phyloP scores from a whole-genome alignment of 2,888 invertebrate species.

The Heterodera filipjevi region DNA sequence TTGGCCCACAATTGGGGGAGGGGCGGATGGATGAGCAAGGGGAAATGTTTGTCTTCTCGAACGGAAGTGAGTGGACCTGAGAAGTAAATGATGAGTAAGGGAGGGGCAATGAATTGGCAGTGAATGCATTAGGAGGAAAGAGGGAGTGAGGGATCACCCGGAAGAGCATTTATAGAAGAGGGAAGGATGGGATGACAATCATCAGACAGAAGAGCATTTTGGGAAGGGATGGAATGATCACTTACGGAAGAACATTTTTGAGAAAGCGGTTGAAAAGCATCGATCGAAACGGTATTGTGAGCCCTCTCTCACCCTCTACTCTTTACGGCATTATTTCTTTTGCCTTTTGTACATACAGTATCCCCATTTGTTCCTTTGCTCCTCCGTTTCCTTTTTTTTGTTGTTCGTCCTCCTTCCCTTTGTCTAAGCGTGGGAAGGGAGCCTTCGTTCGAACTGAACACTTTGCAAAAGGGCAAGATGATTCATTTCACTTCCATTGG shows the following conservation, averaged over 20 bases:
- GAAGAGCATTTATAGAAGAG: background rate
- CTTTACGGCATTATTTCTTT: no score
- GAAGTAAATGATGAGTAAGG: background rate
- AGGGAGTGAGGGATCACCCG: background rate
- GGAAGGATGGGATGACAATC: background rate
- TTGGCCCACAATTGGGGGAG: background rate
- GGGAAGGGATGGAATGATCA: no score
- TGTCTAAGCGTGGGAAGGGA: background rate
- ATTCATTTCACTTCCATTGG: background rate
- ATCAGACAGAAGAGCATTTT: no score
- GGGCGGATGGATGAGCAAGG: background rate
- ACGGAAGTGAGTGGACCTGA: conserved; percentile 8
- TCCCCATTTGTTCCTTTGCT: no score
- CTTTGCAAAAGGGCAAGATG: background rate
- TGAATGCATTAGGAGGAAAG: background rate
- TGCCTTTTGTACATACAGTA: no score
- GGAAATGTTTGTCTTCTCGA: conserved; percentile 4
- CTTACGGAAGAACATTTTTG: no score
- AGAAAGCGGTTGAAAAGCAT: no score
- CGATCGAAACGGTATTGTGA: no score
- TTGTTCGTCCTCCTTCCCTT: background rate
- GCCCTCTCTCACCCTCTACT: no score
- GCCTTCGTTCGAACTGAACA: background rate
- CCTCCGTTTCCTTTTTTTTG: background rate
- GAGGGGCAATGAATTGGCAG: no score